Evolutionary conservation across 2,888 invertebrate species (phyloP), one percentile per base, ranked within the genome.

Genomic region (Eubasilissa splendida): DNA sequence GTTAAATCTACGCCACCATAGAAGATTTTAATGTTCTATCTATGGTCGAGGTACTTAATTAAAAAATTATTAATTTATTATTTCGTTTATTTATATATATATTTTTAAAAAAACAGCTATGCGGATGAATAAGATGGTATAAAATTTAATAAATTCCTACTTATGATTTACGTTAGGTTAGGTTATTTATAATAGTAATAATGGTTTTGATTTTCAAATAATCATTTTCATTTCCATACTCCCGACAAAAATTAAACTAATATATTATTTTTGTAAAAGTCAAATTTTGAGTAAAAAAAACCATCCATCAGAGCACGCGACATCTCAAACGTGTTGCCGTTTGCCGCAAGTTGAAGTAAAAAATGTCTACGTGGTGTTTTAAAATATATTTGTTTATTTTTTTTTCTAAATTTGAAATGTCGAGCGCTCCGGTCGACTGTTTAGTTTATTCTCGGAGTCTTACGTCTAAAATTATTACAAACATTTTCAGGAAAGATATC

Each of bases 121-220:
- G 56, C 73, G 74, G 76, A 77, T 74, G 77, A 77, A 71, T 60
- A 70, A 79, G 79, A 68, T 79, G 74, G 82, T 82, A 82, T 77
- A 82, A 82, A 82, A 82, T 80, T 82, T 80, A 59, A 73, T 79
- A 82, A 79, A 58, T 42, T 50, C 77, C 82, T 82, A 82, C 82
- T 79, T 82, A 82, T 65, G 63, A 68, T 68, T 42, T 14, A 50
- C n/a, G 68, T 68, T 68, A 68, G 50, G 68, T n/a, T 68, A 68
- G 50, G 68, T 50, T 56, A 50, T 50, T 50, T 68, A 68, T 11
- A 14, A 52, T 68, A 42, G 42, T 68, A 68, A 50, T 68, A 50
- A n/a, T 63, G 12, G 11, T 63, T 63, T 63, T 63, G 63, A 42
- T 42, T 42, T 42, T 42, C 42, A 42, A 42, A 42, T 42, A 5